Evolutionary conservation across 2,888 invertebrate species (phyloP), one percentile per base, ranked within the genome.

Genomic region (Drosophila vallismaia): DNA sequence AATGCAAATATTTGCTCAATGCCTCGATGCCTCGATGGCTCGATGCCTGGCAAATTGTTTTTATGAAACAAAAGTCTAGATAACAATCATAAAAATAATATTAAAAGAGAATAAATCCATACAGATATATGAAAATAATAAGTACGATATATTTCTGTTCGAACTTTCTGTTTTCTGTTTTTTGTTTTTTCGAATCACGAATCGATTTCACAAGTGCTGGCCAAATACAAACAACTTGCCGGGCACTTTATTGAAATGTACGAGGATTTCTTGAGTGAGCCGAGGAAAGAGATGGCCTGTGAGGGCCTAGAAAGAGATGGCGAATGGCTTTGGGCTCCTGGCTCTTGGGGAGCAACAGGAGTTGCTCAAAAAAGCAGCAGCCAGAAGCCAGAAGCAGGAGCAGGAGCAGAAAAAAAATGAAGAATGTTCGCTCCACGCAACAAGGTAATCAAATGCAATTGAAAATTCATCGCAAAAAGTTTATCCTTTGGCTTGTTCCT

Each of bases 361-460:
- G 44, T 24, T 44, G 24, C 9, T 19, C 1, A 14, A 9, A 42
- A 8, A 42, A 42, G 3, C 9, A 38, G 10, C 8, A 38, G 2
- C 19, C 19, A 19, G 19, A 1, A 19, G 19, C 19, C 10, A 38
- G n/a, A 38, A 38, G 5, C 5, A 10, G 5, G n/a, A n/a, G n/a
- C 38, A 3, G 31, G 10, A n/a, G n/a, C n/a, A n/a, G n/a, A 9
- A 8, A 59, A 44, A 31, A 8, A 7, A n/a, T 26, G 26, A 19
- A 19, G 10, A 46, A 42, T 50, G 57, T 53, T 59, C 29, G 68
- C 50, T 5, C 74, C 81, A 81, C 75, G 88, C 84, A 82, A 79
- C 79, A 82, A 83, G 81, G 76, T 81, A 88, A 87, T 88, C 78
- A 89, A 89, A 87, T 82, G 74, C 79, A 83, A 84, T 88, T 86